Conservation (phyloP, 2,888 invertebrate species). For the Linnaemya vulpina region DNA sequence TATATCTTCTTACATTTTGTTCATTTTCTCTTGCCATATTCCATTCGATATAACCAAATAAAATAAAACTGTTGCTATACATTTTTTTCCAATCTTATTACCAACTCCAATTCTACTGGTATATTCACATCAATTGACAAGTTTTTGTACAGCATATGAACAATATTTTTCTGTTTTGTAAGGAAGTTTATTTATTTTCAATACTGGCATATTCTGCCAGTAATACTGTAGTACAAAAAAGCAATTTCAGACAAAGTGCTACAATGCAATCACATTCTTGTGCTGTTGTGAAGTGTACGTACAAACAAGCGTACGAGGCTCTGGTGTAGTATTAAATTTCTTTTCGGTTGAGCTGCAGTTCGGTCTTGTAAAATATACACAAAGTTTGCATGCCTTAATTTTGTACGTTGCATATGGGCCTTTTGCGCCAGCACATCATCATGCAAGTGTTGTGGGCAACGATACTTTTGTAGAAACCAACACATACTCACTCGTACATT, state of each 20-base stretch:
- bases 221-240: conserved; percentile 26
- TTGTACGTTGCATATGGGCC: conserved; percentile 33
- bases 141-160: conserved; percentile 67
- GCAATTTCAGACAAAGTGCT: conserved; percentile 1
- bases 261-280: conserved; percentile 12
- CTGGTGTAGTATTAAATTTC: conserved; percentile 67
- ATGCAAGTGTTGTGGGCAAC: conserved; percentile 43
- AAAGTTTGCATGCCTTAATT: conserved; percentile 69
- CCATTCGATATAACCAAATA: conserved; percentile 57
- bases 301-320: neutral
- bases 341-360: conserved; percentile 50
- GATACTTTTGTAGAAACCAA: neutral
- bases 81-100: conserved; percentile 40
- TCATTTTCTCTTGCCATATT: neutral
- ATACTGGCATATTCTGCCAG: neutral
- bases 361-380: conserved; percentile 66
- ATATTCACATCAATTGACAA: conserved; percentile 72
- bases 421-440: neutral
- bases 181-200: conserved; percentile 47
- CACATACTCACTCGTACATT: neutral
- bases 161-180: conserved; percentile 59
- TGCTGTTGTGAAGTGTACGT: neutral
- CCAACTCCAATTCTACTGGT: conserved; percentile 69
- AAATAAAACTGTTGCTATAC: conserved; percentile 30
- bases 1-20: conserved; percentile 18